Evolutionary conservation across 1,140 invertebrate genomes (phyloP), one percentile per base, ranked within the genome.

Genomic region (Olivierus martensii): DNA sequence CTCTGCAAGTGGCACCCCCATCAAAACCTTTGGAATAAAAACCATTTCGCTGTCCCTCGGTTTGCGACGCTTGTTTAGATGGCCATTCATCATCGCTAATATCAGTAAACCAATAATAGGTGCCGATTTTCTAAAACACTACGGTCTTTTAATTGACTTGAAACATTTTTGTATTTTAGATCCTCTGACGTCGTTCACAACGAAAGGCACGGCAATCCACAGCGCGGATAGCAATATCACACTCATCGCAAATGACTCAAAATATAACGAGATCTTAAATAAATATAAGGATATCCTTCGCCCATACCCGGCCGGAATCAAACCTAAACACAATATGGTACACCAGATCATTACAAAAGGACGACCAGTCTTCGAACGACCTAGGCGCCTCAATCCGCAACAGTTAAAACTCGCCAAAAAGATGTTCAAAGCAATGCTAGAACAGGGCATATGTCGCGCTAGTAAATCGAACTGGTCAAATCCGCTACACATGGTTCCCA

Each of bases 401-500:
- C n/a, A n/a, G n/a, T n/a, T n/a, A n/a, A n/a, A n/a, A n/a, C n/a
- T n/a, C n/a, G n/a, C n/a, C n/a, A n/a, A n/a, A n/a, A n/a, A n/a
- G n/a, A n/a, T n/a, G n/a, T n/a, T 58, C 35, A 9, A 54, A 14
- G 3, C 47, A n/a, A 39, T 57, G 45, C 12, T 52, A 28, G 38
- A 52, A 36, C 46, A 19, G 12, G 58, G 51, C 10, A 52, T 61
- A 3, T 48, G 65, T 14, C 48, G 55, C 2, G 58, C 53, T 11
- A 62, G 53, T 11, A 50, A 46, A 9, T 60, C 52, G n/a, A 36
- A 22, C 15, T 63, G 44, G 53, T 44, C 60, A 3, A 65, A 63
- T 19, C 59, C 53, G 9, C 45, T 63, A 7, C 61, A 63, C 49
- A 51, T 62, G 43, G 61, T 63, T 7, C 55, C 46, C 0, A 61